Evolutionary conservation across 2,113 vertebrate species (phyloP).

Genomic region (Coptodon bakossiorum): DNA sequence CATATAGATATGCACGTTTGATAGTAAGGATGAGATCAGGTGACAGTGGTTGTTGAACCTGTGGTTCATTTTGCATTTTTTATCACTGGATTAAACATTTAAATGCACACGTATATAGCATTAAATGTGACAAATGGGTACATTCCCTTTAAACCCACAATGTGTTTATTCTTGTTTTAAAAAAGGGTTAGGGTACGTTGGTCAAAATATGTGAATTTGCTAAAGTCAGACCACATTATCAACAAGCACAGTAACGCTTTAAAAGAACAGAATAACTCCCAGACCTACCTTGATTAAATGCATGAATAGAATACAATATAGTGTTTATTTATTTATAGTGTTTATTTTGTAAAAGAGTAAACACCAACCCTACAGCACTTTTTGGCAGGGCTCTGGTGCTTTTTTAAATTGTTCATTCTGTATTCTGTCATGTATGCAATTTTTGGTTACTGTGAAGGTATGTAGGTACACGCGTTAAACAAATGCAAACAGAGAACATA

Average conservation of each 20-base stretch:
- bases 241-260: neutral
- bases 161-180: neutral
- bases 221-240: fast-evolving
- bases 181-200: neutral
- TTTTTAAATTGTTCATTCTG: neutral
- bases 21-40: neutral
- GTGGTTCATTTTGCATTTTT: neutral
- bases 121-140: neutral
- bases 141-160: neutral
- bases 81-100: neutral
- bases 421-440: neutral
- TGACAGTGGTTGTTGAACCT: neutral
- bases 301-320: neutral
- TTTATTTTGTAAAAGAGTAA: neutral
- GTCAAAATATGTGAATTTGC: neutral
- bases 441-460: neutral
- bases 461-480: fast-evolving
- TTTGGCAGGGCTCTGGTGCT: neutral
- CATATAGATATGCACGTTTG: fast-evolving
- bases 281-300: neutral
- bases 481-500: neutral
- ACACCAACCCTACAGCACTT: neutral
- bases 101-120: neutral
- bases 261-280: neutral
- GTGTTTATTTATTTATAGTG: neutral